phyloP scores from a whole-genome alignment of 2,113 vertebrate genomes.

The Empidonax alnorum region DNA sequence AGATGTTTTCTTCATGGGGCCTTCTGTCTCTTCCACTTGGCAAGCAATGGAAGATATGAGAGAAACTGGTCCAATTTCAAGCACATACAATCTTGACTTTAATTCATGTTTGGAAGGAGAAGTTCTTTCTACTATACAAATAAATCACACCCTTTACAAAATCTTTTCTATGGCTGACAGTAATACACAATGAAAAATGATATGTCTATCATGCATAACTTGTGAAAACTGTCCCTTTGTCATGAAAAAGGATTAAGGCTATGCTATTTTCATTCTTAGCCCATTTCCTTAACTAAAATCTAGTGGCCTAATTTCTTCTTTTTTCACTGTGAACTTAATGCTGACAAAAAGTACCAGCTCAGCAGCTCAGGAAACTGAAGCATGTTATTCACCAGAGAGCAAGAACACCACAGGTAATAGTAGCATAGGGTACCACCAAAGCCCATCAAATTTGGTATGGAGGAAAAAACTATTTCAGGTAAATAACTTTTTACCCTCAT shows the following conservation, averaged over 20 bases:
- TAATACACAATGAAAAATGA: not conserved
- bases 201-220: not conserved
- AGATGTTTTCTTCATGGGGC: slow-evolving; percentile 37
- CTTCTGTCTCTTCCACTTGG: slow-evolving; percentile 29
- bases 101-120: slow-evolving; percentile 3
- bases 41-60: slow-evolving; percentile 16
- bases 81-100: not conserved
- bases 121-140: slow-evolving; percentile 12
- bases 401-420: not conserved
- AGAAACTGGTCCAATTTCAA: slow-evolving; percentile 15
- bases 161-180: not conserved
- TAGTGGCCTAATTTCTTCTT: not conserved
- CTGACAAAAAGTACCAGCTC: not conserved
- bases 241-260: not conserved
- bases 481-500: not conserved
- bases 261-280: not conserved
- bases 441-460: not conserved
- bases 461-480: not conserved
- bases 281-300: not conserved
- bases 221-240: slow-evolving; percentile 2
- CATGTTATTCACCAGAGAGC: not conserved
- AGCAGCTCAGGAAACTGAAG: not conserved
- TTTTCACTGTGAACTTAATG: not conserved
- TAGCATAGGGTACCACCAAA: not conserved
- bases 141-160: slow-evolving; percentile 6